Conservation (phyloP, 2,888 invertebrate species). For the Cephus sareptanus region DNA sequence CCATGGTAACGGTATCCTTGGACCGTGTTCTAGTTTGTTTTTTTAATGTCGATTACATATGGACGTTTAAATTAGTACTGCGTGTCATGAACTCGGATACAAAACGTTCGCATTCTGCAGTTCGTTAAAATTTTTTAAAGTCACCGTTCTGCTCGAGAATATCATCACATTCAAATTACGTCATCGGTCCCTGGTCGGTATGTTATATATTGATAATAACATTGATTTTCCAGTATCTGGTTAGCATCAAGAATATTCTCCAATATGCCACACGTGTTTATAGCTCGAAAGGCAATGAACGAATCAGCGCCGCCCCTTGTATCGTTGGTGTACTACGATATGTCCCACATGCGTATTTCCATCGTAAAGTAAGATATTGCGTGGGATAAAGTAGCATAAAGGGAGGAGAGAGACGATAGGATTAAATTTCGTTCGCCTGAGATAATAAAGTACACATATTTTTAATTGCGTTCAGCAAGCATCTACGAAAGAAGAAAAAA, state of each 20-base stretch:
- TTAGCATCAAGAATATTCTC: not conserved
- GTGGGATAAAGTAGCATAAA: not conserved
- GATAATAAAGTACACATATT: not conserved
- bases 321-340: not conserved
- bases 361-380: not conserved
- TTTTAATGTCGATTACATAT: no score
- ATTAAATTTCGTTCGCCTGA: not conserved
- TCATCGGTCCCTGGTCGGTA: not conserved
- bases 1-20: no score
- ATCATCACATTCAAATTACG: not conserved
- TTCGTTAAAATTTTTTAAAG: not conserved
- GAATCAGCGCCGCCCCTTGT: not conserved
- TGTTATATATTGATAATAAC: not conserved
- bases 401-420: not conserved
- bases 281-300: not conserved
- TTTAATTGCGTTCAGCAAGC: no score
- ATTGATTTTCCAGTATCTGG: not conserved
- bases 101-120: not conserved
- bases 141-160: not conserved
- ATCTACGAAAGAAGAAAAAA: not conserved
- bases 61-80: no score
- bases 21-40: no score
- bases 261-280: not conserved
- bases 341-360: not conserved
- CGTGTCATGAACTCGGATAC: no score